Evolutionary conservation across 2,888 invertebrate genomes (phyloP).

Genomic region (Ischnus inquisitorius): DNA sequence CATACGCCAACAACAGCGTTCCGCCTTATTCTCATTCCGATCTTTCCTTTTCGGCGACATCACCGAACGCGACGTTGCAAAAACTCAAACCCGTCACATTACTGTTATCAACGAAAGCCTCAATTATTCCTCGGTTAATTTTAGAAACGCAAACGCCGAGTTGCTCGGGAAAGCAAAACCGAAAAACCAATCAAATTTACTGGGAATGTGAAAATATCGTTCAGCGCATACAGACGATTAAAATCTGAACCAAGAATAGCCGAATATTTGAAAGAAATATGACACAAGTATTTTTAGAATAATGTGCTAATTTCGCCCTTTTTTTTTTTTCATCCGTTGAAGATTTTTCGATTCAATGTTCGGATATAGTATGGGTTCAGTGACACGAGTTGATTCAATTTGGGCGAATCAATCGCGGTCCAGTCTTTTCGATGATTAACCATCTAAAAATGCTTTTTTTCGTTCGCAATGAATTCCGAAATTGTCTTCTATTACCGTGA

Average conservation of each 20-base stretch:
- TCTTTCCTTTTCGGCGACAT: background rate
- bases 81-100: conserved; percentile 19
- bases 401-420: background rate
- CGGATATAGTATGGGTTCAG: too few species aligned
- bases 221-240: too few species aligned
- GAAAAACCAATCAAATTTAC: background rate
- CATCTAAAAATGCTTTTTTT: background rate
- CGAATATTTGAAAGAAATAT: background rate
- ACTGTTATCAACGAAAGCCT: background rate
- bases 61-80: conserved; percentile 3
- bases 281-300: too few species aligned
- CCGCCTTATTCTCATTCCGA: conserved; percentile 14
- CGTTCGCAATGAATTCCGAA: background rate
- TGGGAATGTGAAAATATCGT: background rate
- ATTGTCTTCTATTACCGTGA: background rate
- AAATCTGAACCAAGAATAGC: too few species aligned
- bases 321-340: too few species aligned
- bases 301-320: too few species aligned
- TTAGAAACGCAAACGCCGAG: background rate
- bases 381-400: background rate
- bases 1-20: conserved; percentile 36
- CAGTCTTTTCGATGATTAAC: background rate
- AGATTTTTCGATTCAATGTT: too few species aligned
- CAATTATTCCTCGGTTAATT: background rate
- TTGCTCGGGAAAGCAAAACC: background rate